Evolutionary conservation across 2,113 vertebrate genomes (phyloP).

Genomic region (Percopsis transmontana): DNA sequence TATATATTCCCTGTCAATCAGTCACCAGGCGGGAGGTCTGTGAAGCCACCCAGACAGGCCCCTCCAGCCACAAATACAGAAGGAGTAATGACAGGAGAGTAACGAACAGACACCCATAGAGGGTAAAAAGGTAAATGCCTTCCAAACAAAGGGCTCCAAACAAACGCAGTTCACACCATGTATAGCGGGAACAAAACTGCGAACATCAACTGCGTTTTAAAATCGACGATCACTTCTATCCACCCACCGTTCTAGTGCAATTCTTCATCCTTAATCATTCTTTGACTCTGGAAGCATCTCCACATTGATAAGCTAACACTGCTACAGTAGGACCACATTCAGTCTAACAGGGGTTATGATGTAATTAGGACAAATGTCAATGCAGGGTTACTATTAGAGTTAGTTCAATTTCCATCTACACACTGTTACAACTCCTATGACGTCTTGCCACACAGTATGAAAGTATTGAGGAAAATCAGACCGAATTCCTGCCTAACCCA

Average conservation of each 20-base stretch:
- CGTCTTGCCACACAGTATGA: constrained; percentile 16
- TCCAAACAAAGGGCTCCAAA: too few relatives aligned
- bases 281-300: background rate
- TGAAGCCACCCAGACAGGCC: constrained; percentile 28
- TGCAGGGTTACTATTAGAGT: too few relatives aligned
- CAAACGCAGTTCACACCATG: too few relatives aligned
- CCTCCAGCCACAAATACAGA: constrained; percentile 28
- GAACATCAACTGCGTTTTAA: too few relatives aligned
- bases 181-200: too few relatives aligned
- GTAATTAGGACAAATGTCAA: background rate
- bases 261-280: too few relatives aligned
- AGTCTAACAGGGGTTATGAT: background rate
- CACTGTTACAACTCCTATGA: background rate
- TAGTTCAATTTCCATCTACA: background rate
- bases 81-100: constrained; percentile 29
- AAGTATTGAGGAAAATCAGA: constrained; percentile 35
- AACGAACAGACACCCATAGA: constrained; percentile 16
- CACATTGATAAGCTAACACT: background rate
- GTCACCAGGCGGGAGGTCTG: constrained; percentile 35
- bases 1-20: constrained; percentile 53
- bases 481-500: constrained; percentile 31
- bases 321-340: background rate
- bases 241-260: too few relatives aligned
- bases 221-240: too few relatives aligned
- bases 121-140: constrained; percentile 12